Conservation (phyloP, 2,888 invertebrate species). For the Cephus rjabovi region DNA sequence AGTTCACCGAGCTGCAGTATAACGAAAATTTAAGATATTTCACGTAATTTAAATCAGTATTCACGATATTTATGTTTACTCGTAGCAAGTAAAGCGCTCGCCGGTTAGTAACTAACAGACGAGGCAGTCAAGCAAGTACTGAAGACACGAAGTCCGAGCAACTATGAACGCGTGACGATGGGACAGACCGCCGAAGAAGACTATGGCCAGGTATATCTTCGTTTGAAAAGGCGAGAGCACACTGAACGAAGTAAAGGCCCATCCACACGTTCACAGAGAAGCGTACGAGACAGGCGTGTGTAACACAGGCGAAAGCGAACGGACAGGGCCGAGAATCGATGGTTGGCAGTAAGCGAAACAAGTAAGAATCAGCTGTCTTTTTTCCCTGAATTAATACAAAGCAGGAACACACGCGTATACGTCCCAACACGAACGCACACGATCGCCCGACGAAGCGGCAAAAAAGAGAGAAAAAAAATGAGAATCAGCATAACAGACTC, state of each 20-base stretch:
- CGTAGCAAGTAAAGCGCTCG: not conserved
- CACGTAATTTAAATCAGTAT: not conserved
- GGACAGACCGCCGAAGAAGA: not conserved
- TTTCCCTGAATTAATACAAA: not conserved
- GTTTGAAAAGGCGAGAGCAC: not conserved
- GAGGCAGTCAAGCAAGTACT: not conserved
- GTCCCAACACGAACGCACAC: not conserved
- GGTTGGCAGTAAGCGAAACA: not conserved
- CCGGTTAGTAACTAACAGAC: not conserved
- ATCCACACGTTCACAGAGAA: not conserved
- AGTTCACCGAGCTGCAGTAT: not conserved
- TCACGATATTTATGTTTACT: not conserved
- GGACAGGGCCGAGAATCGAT: not conserved
- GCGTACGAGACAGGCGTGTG: not conserved
- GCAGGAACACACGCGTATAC: not conserved
- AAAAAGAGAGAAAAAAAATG: conserved; percentile 28
- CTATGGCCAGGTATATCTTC: not conserved
- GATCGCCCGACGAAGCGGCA: not conserved
- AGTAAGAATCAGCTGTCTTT: not conserved
- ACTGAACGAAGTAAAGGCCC: not conserved
- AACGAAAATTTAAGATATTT: not conserved
- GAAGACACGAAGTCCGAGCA: not conserved
- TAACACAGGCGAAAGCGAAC: conserved; percentile 4
- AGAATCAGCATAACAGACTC: conserved; percentile 27
- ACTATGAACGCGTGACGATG: not conserved